phyloP scores from a whole-genome alignment of 1,140 invertebrate genomes.

The Drosophila busckii region DNA sequence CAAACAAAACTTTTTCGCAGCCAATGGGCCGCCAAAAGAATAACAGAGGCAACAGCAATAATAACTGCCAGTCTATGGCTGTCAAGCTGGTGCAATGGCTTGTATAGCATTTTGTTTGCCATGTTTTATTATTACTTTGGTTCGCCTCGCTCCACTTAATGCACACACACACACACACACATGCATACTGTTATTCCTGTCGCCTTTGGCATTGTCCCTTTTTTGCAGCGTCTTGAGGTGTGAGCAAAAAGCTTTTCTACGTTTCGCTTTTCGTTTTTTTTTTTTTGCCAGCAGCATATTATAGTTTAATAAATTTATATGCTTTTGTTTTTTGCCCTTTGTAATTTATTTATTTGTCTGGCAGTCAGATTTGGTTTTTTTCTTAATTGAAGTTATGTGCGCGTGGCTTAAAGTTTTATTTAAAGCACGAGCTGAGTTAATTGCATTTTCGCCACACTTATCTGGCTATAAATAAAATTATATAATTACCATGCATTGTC shows the following conservation, averaged over 20 bases:
- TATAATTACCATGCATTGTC: slow-evolving; percentile 75
- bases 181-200: slow-evolving; percentile 24
- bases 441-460: slow-evolving; percentile 71
- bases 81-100: slow-evolving; percentile 5
- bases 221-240: slow-evolving; percentile 29
- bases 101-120: slow-evolving; percentile 41
- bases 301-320: slow-evolving; percentile 73
- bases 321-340: slow-evolving; percentile 5
- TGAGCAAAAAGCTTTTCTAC: slow-evolving; percentile 59
- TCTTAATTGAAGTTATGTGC: slow-evolving; percentile 18
- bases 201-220: slow-evolving; percentile 28
- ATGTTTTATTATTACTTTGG: slow-evolving; percentile 70
- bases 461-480: slow-evolving; percentile 77
- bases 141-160: slow-evolving; percentile 44
- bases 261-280: slow-evolving; percentile 18
- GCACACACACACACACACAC: slow-evolving; percentile 64
- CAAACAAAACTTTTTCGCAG: slow-evolving; percentile 71
- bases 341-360: slow-evolving; percentile 4
- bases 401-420: slow-evolving; percentile 7
- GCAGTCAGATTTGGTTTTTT: slow-evolving; percentile 7
- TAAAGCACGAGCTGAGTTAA: slow-evolving; percentile 43
- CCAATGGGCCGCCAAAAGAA: slow-evolving; percentile 34
- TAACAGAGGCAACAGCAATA: slow-evolving; percentile 1
- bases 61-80: slow-evolving; percentile 29
- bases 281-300: slow-evolving; percentile 47